Conservation (phyloP, 2,888 invertebrate species). For the Noctua comes region DNA sequence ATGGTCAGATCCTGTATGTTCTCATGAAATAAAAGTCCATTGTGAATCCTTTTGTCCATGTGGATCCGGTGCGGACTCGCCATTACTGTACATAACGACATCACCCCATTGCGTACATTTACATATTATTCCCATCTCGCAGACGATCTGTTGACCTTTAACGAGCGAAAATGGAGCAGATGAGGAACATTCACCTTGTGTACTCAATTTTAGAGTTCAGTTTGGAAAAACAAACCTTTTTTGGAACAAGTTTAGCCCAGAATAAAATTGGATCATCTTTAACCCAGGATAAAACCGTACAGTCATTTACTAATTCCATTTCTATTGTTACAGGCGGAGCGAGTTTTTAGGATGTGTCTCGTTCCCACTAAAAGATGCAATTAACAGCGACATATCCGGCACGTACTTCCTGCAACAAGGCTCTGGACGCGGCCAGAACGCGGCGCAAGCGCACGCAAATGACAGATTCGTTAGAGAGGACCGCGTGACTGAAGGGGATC, state of each 20-base stretch:
- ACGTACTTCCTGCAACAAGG: constrained; percentile 93
- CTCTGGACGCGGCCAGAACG: constrained; percentile 75
- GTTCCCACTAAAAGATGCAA: constrained; percentile 95
- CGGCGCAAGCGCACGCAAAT: constrained; percentile 74
- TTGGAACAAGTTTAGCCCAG: background rate
- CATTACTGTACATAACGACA: constrained; percentile 55
- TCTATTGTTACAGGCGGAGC: constrained; percentile 94
- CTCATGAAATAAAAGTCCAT: constrained; percentile 34
- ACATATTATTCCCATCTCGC: constrained; percentile 54
- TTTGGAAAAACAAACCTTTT: constrained; percentile 9
- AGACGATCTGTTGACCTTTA: constrained; percentile 55
- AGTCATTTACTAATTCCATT: constrained; percentile 21
- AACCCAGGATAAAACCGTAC: background rate
- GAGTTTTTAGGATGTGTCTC: constrained; percentile 98
- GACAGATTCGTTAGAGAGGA: constrained; percentile 76
- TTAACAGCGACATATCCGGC: constrained; percentile 92
- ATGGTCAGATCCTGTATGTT: constrained; percentile 19
- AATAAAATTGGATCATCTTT: background rate
- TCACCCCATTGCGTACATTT: constrained; percentile 57
- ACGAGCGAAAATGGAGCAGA: constrained; percentile 40
- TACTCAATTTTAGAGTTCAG: constrained; percentile 5
- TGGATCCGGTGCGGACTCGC: constrained; percentile 23
- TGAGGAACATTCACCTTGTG: constrained; percentile 26
- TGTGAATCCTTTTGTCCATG: constrained; percentile 32
- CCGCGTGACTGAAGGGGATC: constrained; percentile 79